Base-by-base conservation (phyloP, 2,888 invertebrate genomes). In the Cylloceria caligata region DNA sequence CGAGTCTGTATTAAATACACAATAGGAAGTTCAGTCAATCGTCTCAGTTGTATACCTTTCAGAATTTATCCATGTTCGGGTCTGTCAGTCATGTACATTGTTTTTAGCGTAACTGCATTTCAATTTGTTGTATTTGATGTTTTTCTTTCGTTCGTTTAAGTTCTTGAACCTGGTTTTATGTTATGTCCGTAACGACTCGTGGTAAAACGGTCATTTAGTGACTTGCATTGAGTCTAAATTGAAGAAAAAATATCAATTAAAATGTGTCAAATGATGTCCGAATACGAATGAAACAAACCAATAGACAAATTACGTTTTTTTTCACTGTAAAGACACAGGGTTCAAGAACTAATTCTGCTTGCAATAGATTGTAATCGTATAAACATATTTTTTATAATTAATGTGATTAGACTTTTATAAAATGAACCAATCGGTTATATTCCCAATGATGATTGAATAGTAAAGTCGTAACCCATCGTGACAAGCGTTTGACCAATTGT, bases 401-500 rank as follows among this genome's bases (percentile, higher is more conserved):
- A n/a, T n/a, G n/a, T n/a, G n/a, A n/a, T n/a, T n/a, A n/a, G n/a
- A n/a, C n/a, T n/a, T n/a, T n/a, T n/a, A n/a, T n/a, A n/a, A n/a
- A n/a, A n/a, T n/a, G n/a, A n/a, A n/a, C n/a, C n/a, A n/a, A n/a
- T n/a, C n/a, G n/a, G n/a, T n/a, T n/a, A n/a, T n/a, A 30, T 45
- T 45, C 0, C 1, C 5, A 3, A 45, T 45, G 16, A 39, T 39
- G 9, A 45, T 16, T 16, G 5, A 16, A 5, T 45, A 16, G 5
- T 16, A 3, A 16, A 49, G 9, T 9, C 6, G 9, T 21, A 11
- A 49, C n/a, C 45, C n/a, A 47, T 49, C 2, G 5, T 19, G 16
- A 13, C 11, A 42, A 39, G n/a, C 52, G 55, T 64, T 68, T 73
- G 16, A 49, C 27, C 39, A 49, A 65, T 55, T 42, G 7, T 39